Base-by-base conservation (phyloP, 2,797 vertebrate genomes). In the Notolepis coatsorum region DNA sequence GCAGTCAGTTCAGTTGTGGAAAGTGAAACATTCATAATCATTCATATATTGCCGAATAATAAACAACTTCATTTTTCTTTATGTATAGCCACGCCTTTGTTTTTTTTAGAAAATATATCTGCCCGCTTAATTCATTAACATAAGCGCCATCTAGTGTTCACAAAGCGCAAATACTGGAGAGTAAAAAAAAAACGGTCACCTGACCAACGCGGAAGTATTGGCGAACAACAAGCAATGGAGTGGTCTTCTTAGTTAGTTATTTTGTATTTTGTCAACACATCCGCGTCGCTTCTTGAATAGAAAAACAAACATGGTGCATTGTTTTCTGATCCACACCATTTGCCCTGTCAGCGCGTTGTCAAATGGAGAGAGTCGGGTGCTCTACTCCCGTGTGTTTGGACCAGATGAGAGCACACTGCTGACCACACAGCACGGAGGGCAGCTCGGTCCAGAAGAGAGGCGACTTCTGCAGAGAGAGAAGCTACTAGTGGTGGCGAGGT, bases 261-360 rank as follows among this genome's bases (percentile, higher is more conserved):
- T 0, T 0, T 1, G 2, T 0, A 1, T 10, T 38, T 27, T 0
- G 0, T 4, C 2, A 4, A 0, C 5, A 2, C 0, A 0, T 20
- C 5, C 35, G 13, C 42, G 15, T 9, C 7, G 17, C 15, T 41
- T n/a, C 7, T 23, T 4, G 46, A 61, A n/a, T n/a, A n/a, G 5
- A 8, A 21, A 21, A 49, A 7, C 10, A 53, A 59, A 1, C 27
- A 97, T 97, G 96, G 96, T 97, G 0, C 75, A 91, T 0, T 94
- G 91, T 1, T 94, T 97, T 61, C 63, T 97, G 37, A 88, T 97
- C 61, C 93, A 96, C 82, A 94, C 94, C 0, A 81, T 93, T 51
- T 89, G 93, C 12, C 81, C 91, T 10, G 75, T 92, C 0, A 58
- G 45, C 2, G 77, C 73, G 0, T 87, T 94, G 6, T 77, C 84